Evolutionary conservation across 2,888 invertebrate species (phyloP).

Genomic region (Conops quadrifasciatus): DNA sequence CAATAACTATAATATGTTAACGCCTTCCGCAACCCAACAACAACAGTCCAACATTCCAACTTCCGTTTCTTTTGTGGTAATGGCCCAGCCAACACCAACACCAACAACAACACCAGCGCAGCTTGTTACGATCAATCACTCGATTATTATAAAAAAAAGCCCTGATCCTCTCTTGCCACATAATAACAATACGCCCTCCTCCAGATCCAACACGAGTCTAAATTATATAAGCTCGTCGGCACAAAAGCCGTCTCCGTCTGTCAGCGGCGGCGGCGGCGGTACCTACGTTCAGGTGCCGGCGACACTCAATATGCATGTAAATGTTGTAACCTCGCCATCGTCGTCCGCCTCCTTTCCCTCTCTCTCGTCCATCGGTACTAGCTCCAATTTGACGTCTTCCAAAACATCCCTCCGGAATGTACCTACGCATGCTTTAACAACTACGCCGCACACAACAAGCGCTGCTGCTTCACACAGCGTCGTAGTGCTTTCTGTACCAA

Average conservation of each 20-base stretch:
- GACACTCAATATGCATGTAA: slow-evolving; percentile 36
- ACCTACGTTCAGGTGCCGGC: slow-evolving; percentile 43
- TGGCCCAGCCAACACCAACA: slow-evolving; percentile 14
- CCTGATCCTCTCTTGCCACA: slow-evolving; percentile 52
- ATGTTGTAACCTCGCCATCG: slow-evolving; percentile 35
- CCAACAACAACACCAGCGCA: slow-evolving; percentile 46
- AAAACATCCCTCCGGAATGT: slow-evolving; percentile 14
- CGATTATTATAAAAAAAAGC: slow-evolving; percentile 64
- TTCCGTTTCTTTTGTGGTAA: slow-evolving; percentile 9
- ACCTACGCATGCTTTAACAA: neutral
- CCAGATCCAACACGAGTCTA: slow-evolving; percentile 30
- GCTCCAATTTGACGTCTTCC: slow-evolving; percentile 23
- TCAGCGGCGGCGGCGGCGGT: slow-evolving; percentile 7
- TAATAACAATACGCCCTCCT: slow-evolving; percentile 32
- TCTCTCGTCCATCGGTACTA: slow-evolving; percentile 23
- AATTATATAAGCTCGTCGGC: slow-evolving; percentile 27
- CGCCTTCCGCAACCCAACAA: slow-evolving; percentile 35
- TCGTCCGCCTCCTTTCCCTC: slow-evolving; percentile 25
- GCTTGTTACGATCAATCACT: slow-evolving; percentile 63
- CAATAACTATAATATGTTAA: slow-evolving; percentile 37
- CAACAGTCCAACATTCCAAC: slow-evolving; percentile 30
- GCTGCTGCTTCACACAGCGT: neutral
- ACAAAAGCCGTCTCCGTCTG: neutral
- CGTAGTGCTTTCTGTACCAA: slow-evolving; percentile 15
- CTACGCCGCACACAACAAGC: no score